These are phyloP conservation scores for Toxonevra muliebris DNA, from an alignment of 2,888 invertebrate species.

Conservation along the genomic window DNA sequence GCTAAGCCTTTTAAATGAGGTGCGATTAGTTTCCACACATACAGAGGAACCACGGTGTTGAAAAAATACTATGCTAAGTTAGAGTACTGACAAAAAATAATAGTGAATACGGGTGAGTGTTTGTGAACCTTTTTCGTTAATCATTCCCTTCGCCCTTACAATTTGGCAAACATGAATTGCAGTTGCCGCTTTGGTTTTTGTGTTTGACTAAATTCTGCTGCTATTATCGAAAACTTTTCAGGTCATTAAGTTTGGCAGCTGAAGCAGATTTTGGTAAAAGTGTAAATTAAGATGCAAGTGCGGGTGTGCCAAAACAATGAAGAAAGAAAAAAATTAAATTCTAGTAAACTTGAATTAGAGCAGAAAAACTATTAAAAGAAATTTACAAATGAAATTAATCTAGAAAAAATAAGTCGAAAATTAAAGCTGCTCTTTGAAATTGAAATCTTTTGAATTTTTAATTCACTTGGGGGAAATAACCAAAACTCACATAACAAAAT, in stretches of 20 bases:
- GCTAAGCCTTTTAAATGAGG: constrained; percentile 26
- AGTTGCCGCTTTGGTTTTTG: constrained; percentile 22
- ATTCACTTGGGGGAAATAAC: no score
- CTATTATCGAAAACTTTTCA: constrained; percentile 64
- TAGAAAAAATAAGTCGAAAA: constrained; percentile 2
- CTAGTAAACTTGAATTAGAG: neutral
- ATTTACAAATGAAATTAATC: neutral
- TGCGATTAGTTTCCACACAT: constrained; percentile 22
- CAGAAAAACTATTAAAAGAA: neutral
- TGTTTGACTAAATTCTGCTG: constrained; percentile 1
- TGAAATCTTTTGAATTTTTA: no score
- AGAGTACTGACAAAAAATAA: constrained; percentile 2
- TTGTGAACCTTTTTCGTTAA: neutral
- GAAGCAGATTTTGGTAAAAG: neutral
- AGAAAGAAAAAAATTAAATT: neutral
- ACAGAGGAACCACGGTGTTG: neutral
- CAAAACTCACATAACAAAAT: neutral
- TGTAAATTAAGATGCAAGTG: neutral
- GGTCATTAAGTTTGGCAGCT: constrained; percentile 62
- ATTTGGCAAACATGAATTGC: constrained; percentile 18
- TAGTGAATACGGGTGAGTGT: neutral
- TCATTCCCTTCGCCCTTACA: neutral
- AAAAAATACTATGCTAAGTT: neutral
- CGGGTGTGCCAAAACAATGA: neutral
- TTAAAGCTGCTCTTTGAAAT: no score